Evolutionary conservation across 2,797 vertebrate genomes (phyloP).

Genomic region (Eremophila alpestris): DNA sequence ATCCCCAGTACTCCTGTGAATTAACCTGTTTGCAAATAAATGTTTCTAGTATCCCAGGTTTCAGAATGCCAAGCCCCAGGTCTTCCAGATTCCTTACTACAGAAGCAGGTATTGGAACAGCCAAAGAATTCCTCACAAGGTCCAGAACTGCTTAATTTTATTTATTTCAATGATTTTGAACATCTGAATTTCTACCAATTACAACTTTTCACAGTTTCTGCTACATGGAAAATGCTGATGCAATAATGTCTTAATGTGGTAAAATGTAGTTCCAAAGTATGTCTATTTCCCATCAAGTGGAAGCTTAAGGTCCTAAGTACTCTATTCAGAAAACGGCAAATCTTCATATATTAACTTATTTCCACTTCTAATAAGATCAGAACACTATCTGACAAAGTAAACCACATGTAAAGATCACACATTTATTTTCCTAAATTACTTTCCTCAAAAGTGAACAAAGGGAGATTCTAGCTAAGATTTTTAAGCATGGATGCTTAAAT

Average conservation of each 20-base stretch:
- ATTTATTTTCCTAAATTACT: background rate
- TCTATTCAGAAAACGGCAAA: background rate
- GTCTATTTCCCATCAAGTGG: background rate
- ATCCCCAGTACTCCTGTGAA: background rate
- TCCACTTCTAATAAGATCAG: background rate
- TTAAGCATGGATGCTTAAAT: conserved; percentile 20
- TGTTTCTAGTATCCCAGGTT: background rate
- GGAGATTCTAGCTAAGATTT: conserved; percentile 10
- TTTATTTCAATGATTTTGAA: background rate
- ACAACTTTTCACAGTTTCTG: background rate
- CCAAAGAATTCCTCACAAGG: background rate
- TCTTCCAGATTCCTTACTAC: background rate
- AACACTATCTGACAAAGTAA: background rate
- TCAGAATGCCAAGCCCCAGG: background rate
- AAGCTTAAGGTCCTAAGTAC: background rate
- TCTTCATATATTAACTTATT: background rate
- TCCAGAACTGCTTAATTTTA: background rate
- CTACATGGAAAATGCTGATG: background rate
- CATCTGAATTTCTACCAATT: background rate
- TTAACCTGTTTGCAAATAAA: background rate
- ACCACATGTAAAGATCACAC: background rate
- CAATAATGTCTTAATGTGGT: background rate
- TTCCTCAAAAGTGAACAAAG: conserved; percentile 8
- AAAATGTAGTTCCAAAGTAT: background rate
- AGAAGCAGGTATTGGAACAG: background rate